These are phyloP conservation scores for Mormoops blainvillei DNA, from an alignment of 2,113 vertebrate genomes.

Conservation along the genomic window DNA sequence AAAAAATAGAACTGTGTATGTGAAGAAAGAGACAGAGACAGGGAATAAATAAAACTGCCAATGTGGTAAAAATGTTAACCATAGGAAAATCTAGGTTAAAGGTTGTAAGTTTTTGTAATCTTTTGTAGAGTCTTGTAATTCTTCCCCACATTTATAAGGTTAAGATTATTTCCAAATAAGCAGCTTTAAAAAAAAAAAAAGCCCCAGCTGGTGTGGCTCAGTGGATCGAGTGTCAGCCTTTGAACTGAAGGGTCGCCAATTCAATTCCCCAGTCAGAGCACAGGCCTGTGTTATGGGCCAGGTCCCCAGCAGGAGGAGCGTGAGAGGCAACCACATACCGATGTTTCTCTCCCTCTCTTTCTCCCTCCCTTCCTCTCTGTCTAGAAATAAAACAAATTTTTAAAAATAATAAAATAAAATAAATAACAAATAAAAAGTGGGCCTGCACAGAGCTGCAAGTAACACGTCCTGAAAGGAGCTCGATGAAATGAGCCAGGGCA, in stretches of 20 bases:
- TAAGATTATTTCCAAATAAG: conserved; percentile 16
- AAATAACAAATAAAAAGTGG: background rate
- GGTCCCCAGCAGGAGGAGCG: too few relatives aligned
- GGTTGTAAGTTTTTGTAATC: background rate
- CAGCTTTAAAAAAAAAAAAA: too few relatives aligned
- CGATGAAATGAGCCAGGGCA: background rate
- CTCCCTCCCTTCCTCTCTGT: too few relatives aligned
- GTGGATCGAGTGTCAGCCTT: too few relatives aligned
- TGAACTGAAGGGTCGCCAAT: too few relatives aligned
- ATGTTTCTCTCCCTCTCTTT: too few relatives aligned
- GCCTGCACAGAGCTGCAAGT: background rate
- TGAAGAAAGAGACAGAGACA: background rate
- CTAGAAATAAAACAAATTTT: too few relatives aligned
- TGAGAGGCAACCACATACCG: too few relatives aligned
- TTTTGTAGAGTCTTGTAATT: background rate
- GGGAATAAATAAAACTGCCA: background rate
- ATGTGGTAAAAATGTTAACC: background rate
- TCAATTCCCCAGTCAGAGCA: too few relatives aligned
- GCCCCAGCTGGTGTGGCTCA: too few relatives aligned
- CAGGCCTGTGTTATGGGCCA: too few relatives aligned
- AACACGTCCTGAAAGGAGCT: background rate
- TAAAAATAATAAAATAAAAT: too few relatives aligned
- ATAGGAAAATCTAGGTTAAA: background rate
- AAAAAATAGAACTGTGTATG: background rate
- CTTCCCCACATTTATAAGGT: background rate